Evolutionary conservation across 1,140 invertebrate genomes (phyloP).

Genomic region (Scaptomyza hsui): DNA sequence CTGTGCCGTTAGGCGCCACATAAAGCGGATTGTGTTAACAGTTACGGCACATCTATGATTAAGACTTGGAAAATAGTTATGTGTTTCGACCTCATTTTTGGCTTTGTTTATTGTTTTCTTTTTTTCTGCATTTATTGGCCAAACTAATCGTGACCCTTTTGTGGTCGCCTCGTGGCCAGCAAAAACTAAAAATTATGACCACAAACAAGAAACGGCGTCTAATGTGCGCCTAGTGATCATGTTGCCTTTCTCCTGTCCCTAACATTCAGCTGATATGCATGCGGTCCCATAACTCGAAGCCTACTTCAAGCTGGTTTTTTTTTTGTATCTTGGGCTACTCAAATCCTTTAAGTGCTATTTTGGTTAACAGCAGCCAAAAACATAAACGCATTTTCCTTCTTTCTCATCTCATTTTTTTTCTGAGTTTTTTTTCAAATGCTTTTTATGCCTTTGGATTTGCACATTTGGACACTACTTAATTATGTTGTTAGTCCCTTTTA

Average conservation of each 20-base stretch:
- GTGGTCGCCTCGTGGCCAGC: conserved; percentile 68
- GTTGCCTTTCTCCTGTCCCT: not conserved
- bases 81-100: conserved; percentile 4
- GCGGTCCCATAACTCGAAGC: conserved; percentile 49
- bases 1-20: conserved; percentile 38
- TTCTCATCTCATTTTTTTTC: not conserved
- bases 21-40: conserved; percentile 35
- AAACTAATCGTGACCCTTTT: conserved; percentile 80
- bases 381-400: conserved; percentile 48
- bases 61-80: conserved; percentile 25
- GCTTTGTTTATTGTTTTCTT: conserved; percentile 27
- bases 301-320: conserved; percentile 56
- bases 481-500: conserved; percentile 83
- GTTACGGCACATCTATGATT: conserved; percentile 4
- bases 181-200: conserved; percentile 59
- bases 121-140: conserved; percentile 46
- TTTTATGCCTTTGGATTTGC: conserved; percentile 79
- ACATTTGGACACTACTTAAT: conserved; percentile 81
- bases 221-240: conserved; percentile 22
- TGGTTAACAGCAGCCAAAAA: conserved; percentile 32
- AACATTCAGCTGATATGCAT: conserved; percentile 13
- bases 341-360: conserved; percentile 80
- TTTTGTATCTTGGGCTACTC: conserved; percentile 2
- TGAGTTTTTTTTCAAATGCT: conserved; percentile 53
- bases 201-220: conserved; percentile 25